phyloP scores from a whole-genome alignment of 1,140 invertebrate genomes.

The Drosophila ambigua region DNA sequence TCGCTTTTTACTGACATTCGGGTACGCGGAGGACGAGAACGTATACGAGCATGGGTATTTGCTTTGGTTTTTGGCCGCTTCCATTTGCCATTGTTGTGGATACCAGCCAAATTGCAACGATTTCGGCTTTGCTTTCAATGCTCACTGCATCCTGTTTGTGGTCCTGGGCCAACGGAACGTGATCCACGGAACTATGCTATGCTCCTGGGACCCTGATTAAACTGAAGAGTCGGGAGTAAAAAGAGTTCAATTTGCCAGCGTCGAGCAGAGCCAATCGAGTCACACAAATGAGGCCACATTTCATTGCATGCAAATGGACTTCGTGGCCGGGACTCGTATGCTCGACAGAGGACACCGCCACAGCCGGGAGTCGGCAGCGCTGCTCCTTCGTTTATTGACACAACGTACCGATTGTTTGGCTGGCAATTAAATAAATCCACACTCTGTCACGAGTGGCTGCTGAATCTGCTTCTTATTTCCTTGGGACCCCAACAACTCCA shows the following conservation, averaged over 20 bases:
- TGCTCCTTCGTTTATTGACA: conserved; percentile 21
- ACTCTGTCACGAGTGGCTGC: conserved; percentile 9
- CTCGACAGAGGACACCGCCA: neutral
- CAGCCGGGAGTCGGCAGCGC: neutral
- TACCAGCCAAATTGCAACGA: conserved; percentile 70
- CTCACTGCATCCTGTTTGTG: conserved; percentile 43
- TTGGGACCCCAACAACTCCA: no score
- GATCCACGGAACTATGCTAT: conserved; percentile 23
- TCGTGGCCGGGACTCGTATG: conserved; percentile 31
- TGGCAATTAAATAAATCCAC: conserved; percentile 37
- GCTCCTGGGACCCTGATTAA: conserved; percentile 49
- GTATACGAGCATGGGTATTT: conserved; percentile 29
- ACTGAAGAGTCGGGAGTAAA: conserved; percentile 7
- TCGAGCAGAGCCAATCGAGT: conserved; percentile 7
- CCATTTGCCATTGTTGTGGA: conserved; percentile 54
- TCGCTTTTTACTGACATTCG: conserved; percentile 52
- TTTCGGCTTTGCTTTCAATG: conserved; percentile 50
- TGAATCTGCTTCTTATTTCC: neutral
- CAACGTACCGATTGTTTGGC: conserved; percentile 45
- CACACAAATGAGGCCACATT: conserved; percentile 29
- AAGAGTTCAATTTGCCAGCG: conserved; percentile 22
- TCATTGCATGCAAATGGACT: conserved; percentile 56
- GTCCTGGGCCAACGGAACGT: conserved; percentile 21
- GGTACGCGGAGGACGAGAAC: no score
- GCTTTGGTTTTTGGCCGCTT: conserved; percentile 53